These are phyloP conservation scores for Pygoscelis antarcticus DNA, from an alignment of 2,113 vertebrate genomes.

Conservation along the genomic window DNA sequence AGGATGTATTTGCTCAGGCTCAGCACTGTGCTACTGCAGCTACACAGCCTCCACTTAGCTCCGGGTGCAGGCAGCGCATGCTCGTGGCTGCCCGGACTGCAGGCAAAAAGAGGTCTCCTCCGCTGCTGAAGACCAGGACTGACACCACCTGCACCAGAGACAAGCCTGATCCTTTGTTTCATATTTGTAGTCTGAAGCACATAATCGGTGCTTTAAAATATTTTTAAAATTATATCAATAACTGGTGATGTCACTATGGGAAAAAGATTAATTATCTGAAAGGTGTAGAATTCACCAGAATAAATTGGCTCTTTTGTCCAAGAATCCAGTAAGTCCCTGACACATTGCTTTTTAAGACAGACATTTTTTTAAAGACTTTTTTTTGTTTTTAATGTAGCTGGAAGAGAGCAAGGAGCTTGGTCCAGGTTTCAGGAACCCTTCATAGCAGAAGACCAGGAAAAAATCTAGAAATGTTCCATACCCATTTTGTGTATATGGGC, in stretches of 20 bases:
- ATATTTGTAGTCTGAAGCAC: accelerated
- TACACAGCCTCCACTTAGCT: not conserved
- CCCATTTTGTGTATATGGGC: not conserved
- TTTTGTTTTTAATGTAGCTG: not conserved
- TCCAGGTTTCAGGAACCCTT: not conserved
- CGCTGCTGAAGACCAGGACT: not conserved
- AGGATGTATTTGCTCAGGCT: not conserved
- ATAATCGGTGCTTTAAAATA: not conserved
- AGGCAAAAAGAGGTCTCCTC: not conserved
- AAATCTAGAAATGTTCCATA: not conserved
- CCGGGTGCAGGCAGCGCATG: accelerated
- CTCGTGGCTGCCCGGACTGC: not conserved
- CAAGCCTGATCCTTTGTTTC: not conserved
- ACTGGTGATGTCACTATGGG: no score
- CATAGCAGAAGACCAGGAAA: not conserved
- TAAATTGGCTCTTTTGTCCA: not conserved
- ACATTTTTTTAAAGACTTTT: not conserved
- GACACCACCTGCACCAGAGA: not conserved
- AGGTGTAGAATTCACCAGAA: not conserved
- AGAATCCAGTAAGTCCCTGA: not conserved
- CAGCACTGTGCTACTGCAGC: not conserved
- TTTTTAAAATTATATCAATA: not conserved
- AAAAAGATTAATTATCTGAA: not conserved
- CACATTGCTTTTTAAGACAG: not conserved
- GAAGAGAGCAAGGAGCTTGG: not conserved